These are phyloP conservation scores for Anarhynchus alexandrinus DNA, from an alignment of 2,113 vertebrate genomes.

Conservation along the genomic window DNA sequence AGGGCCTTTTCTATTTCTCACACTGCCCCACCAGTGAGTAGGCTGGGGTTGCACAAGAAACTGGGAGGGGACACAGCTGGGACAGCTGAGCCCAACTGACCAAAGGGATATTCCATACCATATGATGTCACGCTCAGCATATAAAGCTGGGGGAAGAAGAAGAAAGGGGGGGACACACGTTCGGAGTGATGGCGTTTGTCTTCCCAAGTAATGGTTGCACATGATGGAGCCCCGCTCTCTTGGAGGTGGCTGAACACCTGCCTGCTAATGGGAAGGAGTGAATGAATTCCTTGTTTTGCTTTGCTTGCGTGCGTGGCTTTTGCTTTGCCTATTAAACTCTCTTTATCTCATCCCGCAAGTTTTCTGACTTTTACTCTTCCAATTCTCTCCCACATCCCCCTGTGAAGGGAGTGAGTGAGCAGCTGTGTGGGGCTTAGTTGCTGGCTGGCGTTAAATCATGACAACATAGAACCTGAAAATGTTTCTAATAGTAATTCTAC, in stretches of 20 bases:
- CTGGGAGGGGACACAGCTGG: neutral
- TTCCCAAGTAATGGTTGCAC: neutral
- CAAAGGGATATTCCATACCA: neutral
- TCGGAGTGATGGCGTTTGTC: neutral
- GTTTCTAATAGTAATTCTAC: neutral
- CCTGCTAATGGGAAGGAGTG: neutral
- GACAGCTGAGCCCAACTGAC: neutral
- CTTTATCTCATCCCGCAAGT: neutral
- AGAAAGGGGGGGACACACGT: neutral
- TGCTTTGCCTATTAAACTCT: neutral
- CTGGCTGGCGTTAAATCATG: neutral
- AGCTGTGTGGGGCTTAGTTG: neutral
- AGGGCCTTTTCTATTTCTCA: neutral
- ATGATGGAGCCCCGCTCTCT: neutral
- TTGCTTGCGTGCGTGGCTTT: neutral
- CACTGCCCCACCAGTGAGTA: too few relatives aligned
- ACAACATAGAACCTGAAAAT: neutral
- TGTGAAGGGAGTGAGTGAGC: neutral
- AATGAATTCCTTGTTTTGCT: neutral
- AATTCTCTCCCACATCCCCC: neutral
- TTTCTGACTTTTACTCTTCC: neutral
- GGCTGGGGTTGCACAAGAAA: neutral
- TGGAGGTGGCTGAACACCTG: neutral
- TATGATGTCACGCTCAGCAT: neutral
- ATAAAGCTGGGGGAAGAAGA: neutral